A percentile compares a stretch with the other conserved stretches of the same genome.
Evolutionary conservation across 1,140 invertebrate species (phyloP).

Genomic region (Cryptotermes secundus): DNA sequence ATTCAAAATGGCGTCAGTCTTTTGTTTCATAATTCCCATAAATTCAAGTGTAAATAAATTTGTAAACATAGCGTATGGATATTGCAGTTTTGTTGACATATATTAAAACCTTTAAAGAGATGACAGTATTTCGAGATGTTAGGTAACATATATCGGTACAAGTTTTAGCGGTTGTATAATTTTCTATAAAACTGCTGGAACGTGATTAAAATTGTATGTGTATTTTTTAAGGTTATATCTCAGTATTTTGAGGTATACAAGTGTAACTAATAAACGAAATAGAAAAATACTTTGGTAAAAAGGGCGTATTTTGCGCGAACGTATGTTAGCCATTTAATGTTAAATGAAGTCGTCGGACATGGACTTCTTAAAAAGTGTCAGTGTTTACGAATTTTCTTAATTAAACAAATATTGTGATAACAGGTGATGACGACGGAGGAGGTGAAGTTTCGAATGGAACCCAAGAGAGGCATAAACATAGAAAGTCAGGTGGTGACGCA

Average conservation of each 20-base stretch:
- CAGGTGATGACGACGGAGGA: background rate
- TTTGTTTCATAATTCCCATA: slow-evolving; percentile 26
- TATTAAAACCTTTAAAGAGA: background rate
- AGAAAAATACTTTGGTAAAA: background rate
- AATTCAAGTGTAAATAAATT: slow-evolving; percentile 23
- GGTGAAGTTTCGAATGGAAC: background rate
- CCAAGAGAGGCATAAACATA: background rate
- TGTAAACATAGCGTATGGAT: background rate
- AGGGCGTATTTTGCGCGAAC: background rate
- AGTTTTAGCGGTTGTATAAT: background rate
- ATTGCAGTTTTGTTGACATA: background rate
- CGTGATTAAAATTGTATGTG: background rate
- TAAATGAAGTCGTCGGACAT: background rate
- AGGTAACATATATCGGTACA: background rate
- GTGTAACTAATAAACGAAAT: background rate
- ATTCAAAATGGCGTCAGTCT: slow-evolving; percentile 28
- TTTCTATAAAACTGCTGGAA: background rate
- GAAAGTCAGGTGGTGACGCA: background rate
- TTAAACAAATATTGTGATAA: background rate
- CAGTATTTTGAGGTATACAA: background rate
- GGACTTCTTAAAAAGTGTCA: background rate
- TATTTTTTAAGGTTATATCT: background rate
- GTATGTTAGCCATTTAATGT: background rate
- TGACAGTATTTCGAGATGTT: background rate
- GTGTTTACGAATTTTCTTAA: background rate